These are phyloP conservation scores for Heliconius nattereri DNA, from an alignment of 1,140 invertebrate genomes.

Conservation along the genomic window DNA sequence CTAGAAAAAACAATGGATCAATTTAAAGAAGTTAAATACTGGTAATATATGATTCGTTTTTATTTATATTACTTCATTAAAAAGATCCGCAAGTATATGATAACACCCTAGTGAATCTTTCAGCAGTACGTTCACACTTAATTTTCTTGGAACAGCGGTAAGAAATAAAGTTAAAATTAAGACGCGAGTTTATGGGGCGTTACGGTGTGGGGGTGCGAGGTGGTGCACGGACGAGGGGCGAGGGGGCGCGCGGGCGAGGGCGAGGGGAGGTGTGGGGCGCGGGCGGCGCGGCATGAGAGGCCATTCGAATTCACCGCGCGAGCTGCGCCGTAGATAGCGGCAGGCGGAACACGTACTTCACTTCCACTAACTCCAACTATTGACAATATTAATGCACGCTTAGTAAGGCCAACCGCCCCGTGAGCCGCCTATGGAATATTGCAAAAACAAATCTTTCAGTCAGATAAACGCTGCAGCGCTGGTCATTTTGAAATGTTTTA, in stretches of 20 bases:
- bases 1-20: neutral
- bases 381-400: constrained; percentile 81
- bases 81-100: constrained; percentile 44
- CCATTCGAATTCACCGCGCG: constrained; percentile 79
- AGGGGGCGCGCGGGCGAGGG: constrained; percentile 20
- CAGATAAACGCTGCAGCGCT: neutral
- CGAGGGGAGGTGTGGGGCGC: constrained; percentile 3
- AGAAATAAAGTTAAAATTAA: constrained; percentile 82
- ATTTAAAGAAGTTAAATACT: neutral
- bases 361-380: constrained; percentile 80
- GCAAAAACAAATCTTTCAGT: constrained; percentile 45
- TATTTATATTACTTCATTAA: constrained; percentile 27
- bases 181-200: constrained; percentile 80
- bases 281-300: constrained; percentile 59
- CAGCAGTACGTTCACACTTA: constrained; percentile 77
- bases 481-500: constrained; percentile 33
- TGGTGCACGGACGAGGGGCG: constrained; percentile 45
- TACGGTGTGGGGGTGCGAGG: constrained; percentile 64
- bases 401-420: constrained; percentile 73
- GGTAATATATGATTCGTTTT: neutral
- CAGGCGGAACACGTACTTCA: constrained; percentile 79
- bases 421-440: constrained; percentile 67
- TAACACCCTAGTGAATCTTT: constrained; percentile 65
- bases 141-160: constrained; percentile 78
- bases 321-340: constrained; percentile 77